Evolutionary conservation across 2,888 invertebrate genomes (phyloP).

Genomic region (Hyppa rectilinea): DNA sequence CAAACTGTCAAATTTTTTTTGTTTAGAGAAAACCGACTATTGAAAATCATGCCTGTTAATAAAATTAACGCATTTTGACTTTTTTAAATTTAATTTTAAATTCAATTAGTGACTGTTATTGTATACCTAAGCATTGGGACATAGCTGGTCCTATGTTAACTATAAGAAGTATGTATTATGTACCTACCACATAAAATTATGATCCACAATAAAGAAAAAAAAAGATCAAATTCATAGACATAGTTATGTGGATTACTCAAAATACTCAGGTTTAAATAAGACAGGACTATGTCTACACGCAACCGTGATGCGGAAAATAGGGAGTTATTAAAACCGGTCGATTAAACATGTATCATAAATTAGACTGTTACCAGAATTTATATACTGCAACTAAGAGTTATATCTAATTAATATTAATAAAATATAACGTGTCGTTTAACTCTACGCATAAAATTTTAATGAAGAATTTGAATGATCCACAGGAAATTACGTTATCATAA

Average conservation of each 20-base stretch:
- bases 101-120: too few relatives aligned
- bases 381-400: slow-evolving; percentile 25
- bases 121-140: too few relatives aligned
- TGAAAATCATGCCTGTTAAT: too few relatives aligned
- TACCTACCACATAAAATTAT: too few relatives aligned
- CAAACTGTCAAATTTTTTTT: too few relatives aligned
- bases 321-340: slow-evolving; percentile 26
- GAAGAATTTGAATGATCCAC: slow-evolving; percentile 42
- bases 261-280: background rate
- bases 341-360: slow-evolving; percentile 34
- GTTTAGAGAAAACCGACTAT: too few relatives aligned
- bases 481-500: slow-evolving; percentile 58
- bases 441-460: slow-evolving; percentile 38
- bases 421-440: slow-evolving; percentile 57
- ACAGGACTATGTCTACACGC: background rate
- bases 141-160: too few relatives aligned
- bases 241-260: background rate
- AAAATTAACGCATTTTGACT: too few relatives aligned
- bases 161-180: too few relatives aligned
- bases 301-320: slow-evolving; percentile 13
- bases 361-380: slow-evolving; percentile 30
- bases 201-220: too few relatives aligned
- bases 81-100: too few relatives aligned
- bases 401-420: slow-evolving; percentile 49
- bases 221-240: background rate